Evolutionary conservation across 92 coral and sea anemone genomes (phyloP).

Genomic region (Montipora capitata): DNA sequence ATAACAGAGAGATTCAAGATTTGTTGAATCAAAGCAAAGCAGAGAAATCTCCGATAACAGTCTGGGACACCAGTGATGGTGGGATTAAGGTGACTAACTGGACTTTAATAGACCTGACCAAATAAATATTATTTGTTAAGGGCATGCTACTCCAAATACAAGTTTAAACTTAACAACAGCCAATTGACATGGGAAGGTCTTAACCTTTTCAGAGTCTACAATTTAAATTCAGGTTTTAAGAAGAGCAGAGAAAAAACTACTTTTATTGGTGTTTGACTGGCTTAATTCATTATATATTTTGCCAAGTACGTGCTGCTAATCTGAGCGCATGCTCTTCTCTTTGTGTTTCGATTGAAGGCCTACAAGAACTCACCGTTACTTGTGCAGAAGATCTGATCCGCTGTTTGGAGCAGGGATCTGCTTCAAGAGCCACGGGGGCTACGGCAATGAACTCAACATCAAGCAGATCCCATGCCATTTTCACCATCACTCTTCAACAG

Average conservation of each 20-base stretch:
- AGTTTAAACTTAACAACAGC: too few relatives aligned
- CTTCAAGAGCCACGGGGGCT: slow-evolving; percentile 92
- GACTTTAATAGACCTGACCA: too few relatives aligned
- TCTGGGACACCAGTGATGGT: slow-evolving; percentile 89
- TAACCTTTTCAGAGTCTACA: too few relatives aligned
- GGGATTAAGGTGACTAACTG: slow-evolving; percentile 85
- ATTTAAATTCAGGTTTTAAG: too few relatives aligned
- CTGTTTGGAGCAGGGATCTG: slow-evolving; percentile 89
- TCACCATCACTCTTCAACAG: slow-evolving; percentile 87
- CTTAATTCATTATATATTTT: too few relatives aligned
- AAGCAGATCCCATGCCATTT: slow-evolving; percentile 96
- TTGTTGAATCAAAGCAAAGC: slow-evolving; percentile 76
- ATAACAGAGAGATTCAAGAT: slow-evolving; percentile 96
- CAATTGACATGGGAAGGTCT: too few relatives aligned
- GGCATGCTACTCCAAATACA: too few relatives aligned
- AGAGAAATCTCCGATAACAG: slow-evolving; percentile 83
- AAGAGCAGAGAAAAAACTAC: too few relatives aligned
- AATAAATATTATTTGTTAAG: too few relatives aligned
- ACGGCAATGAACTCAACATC: slow-evolving; percentile 95
- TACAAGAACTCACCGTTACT: slow-evolving; percentile 79
- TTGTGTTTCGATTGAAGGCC: slow-evolving; percentile 85
- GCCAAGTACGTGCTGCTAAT: background rate
- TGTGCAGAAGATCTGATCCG: slow-evolving; percentile 85
- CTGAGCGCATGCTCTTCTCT: background rate
- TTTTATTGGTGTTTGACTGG: too few relatives aligned